phyloP scores from a whole-genome alignment of 2,113 vertebrate species.

The Periophthalmus modestus region DNA sequence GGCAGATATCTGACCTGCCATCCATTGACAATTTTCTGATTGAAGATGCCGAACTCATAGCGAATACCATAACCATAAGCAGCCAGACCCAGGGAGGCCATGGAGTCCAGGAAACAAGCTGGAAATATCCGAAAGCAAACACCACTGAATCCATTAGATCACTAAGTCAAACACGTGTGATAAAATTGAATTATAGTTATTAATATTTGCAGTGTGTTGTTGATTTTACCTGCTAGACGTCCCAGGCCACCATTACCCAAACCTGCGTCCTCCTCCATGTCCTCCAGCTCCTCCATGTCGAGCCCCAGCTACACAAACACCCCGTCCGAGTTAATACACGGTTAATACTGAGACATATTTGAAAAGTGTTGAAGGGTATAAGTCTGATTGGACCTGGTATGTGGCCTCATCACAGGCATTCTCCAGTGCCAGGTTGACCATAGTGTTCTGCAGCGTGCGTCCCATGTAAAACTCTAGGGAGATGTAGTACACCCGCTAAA shows the following conservation, averaged over 20 bases:
- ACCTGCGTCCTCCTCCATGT: conserved; percentile 91
- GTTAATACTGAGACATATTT: neutral
- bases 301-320: conserved; percentile 80
- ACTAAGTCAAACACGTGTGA: neutral
- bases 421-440: conserved; percentile 81
- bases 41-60: conserved; percentile 93
- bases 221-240: conserved; percentile 82
- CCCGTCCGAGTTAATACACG: neutral
- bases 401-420: conserved; percentile 80
- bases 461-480: conserved; percentile 82
- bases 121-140: conserved; percentile 5
- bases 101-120: conserved; percentile 93
- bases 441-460: conserved; percentile 80
- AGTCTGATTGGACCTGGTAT: conserved; percentile 71
- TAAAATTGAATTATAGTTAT: neutral
- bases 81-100: conserved; percentile 89
- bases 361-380: neutral
- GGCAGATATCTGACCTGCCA: conserved; percentile 80
- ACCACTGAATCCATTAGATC: neutral
- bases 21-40: conserved; percentile 86
- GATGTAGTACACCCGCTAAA: conserved; percentile 79
- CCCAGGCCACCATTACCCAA: conserved; percentile 90
- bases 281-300: conserved; percentile 91
- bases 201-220: neutral
- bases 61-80: conserved; percentile 91